Conservation (phyloP, 2,888 invertebrate genomes). For the Cremastinae sp. region DNA sequence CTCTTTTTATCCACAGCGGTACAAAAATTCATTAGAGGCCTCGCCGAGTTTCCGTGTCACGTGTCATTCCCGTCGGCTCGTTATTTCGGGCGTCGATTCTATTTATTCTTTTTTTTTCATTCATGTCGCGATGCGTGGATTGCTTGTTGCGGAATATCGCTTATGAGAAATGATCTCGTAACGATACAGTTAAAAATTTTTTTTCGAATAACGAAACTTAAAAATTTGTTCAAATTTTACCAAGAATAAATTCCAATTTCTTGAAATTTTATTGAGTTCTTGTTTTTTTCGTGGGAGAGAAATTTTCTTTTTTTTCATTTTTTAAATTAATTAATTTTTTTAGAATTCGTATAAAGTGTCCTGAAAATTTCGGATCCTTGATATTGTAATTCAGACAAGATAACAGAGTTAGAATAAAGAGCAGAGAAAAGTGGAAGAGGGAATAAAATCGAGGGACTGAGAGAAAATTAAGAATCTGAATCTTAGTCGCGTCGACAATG, state of each 20-base stretch:
- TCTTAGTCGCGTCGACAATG: constrained; percentile 66
- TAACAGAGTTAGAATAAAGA: neutral
- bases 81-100: constrained; percentile 30
- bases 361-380: constrained; percentile 39
- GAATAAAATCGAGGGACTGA: constrained; percentile 57
- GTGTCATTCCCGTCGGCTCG: constrained; percentile 45
- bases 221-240: too few species aligned
- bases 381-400: constrained; percentile 18
- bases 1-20: neutral
- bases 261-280: too few species aligned
- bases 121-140: neutral
- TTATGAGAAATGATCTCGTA: constrained; percentile 1
- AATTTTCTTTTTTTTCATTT: too few species aligned
- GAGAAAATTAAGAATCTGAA: constrained; percentile 75
- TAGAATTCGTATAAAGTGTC: too few species aligned
- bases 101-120: neutral
- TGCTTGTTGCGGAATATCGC: constrained; percentile 1
- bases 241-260: too few species aligned
- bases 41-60: constrained; percentile 38
- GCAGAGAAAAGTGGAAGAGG: constrained; percentile 39
- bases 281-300: too few species aligned
- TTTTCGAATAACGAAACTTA: too few species aligned
- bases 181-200: too few species aligned
- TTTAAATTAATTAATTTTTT: too few species aligned
- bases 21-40: constrained; percentile 35